Evolutionary conservation across 2,113 vertebrate genomes (phyloP).

Genomic region (Turdus rufiventris): DNA sequence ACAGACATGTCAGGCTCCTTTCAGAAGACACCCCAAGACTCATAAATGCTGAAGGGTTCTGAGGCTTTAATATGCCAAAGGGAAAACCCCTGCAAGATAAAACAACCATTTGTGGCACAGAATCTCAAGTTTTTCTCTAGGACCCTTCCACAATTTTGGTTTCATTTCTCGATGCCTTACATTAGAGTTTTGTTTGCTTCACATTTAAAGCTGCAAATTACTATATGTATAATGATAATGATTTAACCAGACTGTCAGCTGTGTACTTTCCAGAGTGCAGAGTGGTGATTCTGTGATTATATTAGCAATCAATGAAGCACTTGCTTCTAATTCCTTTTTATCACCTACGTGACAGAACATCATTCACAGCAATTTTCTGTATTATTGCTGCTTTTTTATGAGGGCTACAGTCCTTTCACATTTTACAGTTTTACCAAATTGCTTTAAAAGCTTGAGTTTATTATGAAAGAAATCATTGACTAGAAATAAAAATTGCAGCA

Average conservation of each 20-base stretch:
- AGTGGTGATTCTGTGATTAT: background rate
- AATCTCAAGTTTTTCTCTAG: background rate
- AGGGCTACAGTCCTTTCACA: background rate
- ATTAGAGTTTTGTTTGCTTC: background rate
- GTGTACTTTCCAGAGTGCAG: background rate
- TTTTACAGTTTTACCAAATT: constrained; percentile 35
- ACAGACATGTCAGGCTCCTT: background rate
- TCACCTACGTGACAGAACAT: background rate
- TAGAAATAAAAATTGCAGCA: constrained; percentile 40
- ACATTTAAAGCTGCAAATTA: background rate
- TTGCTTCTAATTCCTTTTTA: constrained; percentile 36
- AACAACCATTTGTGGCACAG: background rate
- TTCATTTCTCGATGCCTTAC: background rate
- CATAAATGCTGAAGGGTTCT: background rate
- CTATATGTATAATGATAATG: background rate
- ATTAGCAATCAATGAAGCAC: background rate
- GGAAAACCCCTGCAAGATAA: background rate
- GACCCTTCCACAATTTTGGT: background rate
- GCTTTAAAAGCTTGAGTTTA: constrained; percentile 42
- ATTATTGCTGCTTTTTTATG: background rate
- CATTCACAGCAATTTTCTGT: constrained; percentile 28
- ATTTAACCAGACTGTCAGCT: background rate
- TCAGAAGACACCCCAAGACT: background rate
- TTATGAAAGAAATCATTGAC: constrained; percentile 16
- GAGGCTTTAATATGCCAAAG: fast-evolving